Percentiles rank a stretch among this genome's conserved stretches.
These are phyloP conservation scores for Remorina albescens DNA, from an alignment of 2,797 vertebrate species.

Conservation along the genomic window DNA sequence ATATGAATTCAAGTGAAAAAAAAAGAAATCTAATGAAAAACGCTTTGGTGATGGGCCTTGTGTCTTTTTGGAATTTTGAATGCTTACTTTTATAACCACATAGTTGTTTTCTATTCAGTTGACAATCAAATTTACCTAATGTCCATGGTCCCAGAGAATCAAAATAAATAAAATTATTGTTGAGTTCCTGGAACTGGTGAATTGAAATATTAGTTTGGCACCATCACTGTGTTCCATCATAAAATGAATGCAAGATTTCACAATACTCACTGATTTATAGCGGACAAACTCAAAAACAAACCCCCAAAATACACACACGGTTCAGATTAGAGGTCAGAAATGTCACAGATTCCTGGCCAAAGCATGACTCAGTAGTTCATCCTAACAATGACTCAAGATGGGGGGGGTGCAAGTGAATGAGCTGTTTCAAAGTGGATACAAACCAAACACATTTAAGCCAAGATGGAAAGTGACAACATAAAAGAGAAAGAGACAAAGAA, in stretches of 20 bases:
- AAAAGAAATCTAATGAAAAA: too few species aligned
- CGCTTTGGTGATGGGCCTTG: not conserved
- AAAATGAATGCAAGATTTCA: not conserved
- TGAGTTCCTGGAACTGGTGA: not conserved
- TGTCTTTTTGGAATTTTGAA: not conserved
- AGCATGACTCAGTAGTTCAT: constrained; percentile 45
- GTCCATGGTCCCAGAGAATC: not conserved
- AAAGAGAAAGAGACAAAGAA: not conserved
- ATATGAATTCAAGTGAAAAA: too few species aligned
- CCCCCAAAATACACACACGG: not conserved
- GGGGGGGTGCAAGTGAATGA: constrained; percentile 5
- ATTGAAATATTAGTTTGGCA: not conserved
- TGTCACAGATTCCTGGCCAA: constrained; percentile 36
- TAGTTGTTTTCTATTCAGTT: not conserved
- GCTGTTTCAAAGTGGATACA: constrained; percentile 6
- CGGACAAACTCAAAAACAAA: too few species aligned
- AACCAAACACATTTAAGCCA: not conserved
- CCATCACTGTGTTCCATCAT: not conserved
- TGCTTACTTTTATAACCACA: not conserved
- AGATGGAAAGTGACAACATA: not conserved
- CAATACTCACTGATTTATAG: not conserved
- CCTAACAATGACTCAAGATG: constrained; percentile 40
- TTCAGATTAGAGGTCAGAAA: constrained; percentile 24
- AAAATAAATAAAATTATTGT: too few species aligned
- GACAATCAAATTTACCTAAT: not conserved